Conservation (phyloP, 1,140 invertebrate species). For the Riptortus pedestris region DNA sequence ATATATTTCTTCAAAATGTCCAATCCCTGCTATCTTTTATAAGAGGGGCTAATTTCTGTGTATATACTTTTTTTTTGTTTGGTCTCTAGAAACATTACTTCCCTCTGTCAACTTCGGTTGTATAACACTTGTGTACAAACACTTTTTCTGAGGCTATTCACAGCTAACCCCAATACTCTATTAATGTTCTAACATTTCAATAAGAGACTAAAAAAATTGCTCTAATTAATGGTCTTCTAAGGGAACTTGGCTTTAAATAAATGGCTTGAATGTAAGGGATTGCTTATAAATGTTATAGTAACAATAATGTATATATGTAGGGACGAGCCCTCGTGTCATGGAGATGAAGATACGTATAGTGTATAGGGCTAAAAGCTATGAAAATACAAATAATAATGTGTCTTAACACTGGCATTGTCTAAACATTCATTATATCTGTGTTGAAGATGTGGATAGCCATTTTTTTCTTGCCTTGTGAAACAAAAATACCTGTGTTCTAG, state of each 20-base stretch:
- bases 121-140: neutral
- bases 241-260: neutral
- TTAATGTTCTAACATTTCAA: conserved; percentile 6
- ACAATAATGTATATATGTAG: conserved; percentile 27
- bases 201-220: no score
- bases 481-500: neutral
- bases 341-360: conserved; percentile 29
- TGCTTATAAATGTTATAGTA: conserved; percentile 4
- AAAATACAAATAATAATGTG: conserved; percentile 21
- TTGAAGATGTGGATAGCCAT: neutral
- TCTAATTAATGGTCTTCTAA: no score
- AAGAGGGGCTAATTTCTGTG: no score
- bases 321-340: conserved; percentile 27
- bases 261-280: neutral
- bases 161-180: conserved; percentile 9
- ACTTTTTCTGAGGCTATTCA: neutral
- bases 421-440: neutral
- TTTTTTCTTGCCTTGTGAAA: neutral
- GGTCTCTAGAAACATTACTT: neutral
- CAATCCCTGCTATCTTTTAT: no score
- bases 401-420: neutral
- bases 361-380: conserved; percentile 28
- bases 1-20: no score
- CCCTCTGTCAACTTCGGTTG: no score
- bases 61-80: neutral